Conservation (phyloP, 2,797 vertebrate species). For the Peromyscus attwateri region DNA sequence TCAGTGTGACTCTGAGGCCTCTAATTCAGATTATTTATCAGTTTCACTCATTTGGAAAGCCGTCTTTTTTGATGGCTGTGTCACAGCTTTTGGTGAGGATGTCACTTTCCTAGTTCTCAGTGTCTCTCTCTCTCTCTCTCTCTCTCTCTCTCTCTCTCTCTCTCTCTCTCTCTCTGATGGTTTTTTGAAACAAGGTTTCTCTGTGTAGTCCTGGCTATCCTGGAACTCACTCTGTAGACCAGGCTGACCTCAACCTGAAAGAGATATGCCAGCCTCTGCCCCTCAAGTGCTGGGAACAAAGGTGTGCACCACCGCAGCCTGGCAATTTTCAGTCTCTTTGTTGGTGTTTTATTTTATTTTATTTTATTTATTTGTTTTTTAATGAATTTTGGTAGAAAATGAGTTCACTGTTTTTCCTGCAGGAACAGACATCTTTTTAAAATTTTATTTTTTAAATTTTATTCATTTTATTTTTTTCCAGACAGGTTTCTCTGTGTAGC, state of each 20-base stretch:
- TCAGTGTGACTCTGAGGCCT: constrained; percentile 74
- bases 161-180: too few species aligned
- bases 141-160: too few species aligned
- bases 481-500: not conserved
- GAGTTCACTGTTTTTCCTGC: not conserved
- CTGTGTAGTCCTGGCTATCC: too few species aligned
- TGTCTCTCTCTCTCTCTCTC: not conserved
- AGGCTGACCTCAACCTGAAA: too few species aligned
- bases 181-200: too few species aligned
- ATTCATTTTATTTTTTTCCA: not conserved
- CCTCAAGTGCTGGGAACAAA: too few species aligned
- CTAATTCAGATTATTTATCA: constrained; percentile 72
- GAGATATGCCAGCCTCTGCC: too few species aligned
- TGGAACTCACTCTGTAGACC: too few species aligned
- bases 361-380: not conserved
- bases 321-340: not conserved
- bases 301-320: too few species aligned
- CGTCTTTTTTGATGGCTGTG: not conserved
- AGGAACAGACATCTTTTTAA: not conserved
- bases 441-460: not conserved
- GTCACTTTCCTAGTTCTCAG: not conserved
- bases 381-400: not conserved
- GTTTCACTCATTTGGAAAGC: not conserved
- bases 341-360: not conserved
- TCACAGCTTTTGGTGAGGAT: not conserved